These are phyloP conservation scores for Gallinago solitaria DNA, from an alignment of 2,797 vertebrate species.

Conservation along the genomic window DNA sequence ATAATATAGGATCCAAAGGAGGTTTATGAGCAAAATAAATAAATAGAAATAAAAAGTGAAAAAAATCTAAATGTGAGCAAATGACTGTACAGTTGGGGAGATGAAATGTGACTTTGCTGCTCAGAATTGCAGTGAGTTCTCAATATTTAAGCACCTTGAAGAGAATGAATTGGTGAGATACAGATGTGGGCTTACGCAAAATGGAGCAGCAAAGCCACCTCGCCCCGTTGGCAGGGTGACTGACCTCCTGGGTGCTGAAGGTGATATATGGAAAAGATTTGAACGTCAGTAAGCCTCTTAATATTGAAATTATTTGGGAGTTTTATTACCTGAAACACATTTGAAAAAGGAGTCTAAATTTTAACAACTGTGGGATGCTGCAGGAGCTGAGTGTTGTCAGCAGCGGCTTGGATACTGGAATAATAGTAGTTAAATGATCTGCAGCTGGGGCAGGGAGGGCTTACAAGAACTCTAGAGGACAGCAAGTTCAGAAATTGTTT, in stretches of 20 bases:
- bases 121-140: not conserved
- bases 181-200: not conserved
- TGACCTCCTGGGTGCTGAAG: not conserved
- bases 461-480: not conserved
- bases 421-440: not conserved
- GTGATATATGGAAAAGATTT: not conserved
- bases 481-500: not conserved
- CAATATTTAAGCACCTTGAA: not conserved
- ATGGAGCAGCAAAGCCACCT: not conserved
- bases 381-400: not conserved
- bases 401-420: not conserved
- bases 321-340: not conserved
- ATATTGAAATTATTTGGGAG: not conserved
- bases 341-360: not conserved
- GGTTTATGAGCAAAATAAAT: not conserved
- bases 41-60: not conserved
- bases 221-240: not conserved
- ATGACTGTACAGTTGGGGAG: not conserved
- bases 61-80: not conserved
- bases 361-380: not conserved
- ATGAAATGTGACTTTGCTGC: not conserved
- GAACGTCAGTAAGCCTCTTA: not conserved
- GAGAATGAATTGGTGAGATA: not conserved
- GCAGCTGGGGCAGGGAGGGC: not conserved
- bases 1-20: not conserved